Evolutionary conservation across 2,797 vertebrate genomes (phyloP).

Genomic region (Urophycis tenuis): DNA sequence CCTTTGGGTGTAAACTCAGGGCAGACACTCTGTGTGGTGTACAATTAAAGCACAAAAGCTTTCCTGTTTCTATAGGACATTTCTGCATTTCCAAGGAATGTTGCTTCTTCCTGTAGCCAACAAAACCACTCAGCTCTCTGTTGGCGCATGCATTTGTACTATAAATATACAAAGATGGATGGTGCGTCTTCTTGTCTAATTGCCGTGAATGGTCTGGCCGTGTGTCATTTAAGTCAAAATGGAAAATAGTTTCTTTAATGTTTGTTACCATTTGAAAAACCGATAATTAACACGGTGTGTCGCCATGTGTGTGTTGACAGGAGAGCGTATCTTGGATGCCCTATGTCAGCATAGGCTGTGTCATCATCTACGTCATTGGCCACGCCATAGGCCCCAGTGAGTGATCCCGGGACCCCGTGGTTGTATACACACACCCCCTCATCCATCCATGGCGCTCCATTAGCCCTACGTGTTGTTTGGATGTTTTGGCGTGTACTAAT

Average conservation of each 20-base stretch:
- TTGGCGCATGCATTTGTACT: background rate
- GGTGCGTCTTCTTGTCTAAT: background rate
- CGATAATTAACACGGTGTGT: conserved; percentile 13
- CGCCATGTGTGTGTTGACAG: conserved; percentile 55
- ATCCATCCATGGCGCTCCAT: conserved; percentile 40
- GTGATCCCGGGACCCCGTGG: conserved; percentile 48
- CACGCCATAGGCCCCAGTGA: conserved; percentile 89
- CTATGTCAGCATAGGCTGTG: conserved; percentile 81
- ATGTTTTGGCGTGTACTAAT: conserved; percentile 51
- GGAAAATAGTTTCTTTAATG: background rate
- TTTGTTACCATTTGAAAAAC: conserved; percentile 20
- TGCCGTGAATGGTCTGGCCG: background rate
- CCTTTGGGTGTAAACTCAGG: background rate
- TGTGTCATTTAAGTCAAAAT: no score
- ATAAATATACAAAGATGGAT: background rate
- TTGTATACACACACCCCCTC: conserved; percentile 33
- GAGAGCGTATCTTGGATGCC: conserved; percentile 78
- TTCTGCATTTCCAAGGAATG: background rate
- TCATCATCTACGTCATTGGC: conserved; percentile 82
- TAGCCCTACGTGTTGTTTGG: conserved; percentile 57
- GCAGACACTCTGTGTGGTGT: background rate
- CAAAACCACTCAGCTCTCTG: background rate
- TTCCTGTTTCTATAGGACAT: background rate
- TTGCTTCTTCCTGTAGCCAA: background rate
- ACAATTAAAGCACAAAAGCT: background rate